Percentiles rank a stretch among this genome's conserved stretches.
Evolutionary conservation across 2,113 vertebrate species (phyloP).

Genomic region (Oxyura jamaicensis): DNA sequence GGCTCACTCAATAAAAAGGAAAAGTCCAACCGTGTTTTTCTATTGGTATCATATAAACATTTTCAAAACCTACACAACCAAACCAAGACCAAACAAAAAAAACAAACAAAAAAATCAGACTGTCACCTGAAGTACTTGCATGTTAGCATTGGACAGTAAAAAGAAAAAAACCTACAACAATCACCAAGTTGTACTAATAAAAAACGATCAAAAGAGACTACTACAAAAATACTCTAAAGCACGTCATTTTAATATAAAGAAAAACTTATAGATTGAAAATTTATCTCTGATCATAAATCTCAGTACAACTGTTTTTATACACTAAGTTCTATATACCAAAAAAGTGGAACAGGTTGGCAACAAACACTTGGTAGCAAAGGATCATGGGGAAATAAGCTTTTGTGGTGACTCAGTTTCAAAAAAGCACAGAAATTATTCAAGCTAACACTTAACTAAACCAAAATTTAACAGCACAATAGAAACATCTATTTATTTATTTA

Average conservation of each 20-base stretch:
- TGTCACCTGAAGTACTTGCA: too few species aligned
- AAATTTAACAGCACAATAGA: neutral
- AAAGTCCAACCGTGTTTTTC: neutral
- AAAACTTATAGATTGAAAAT: neutral
- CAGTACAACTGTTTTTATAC: neutral
- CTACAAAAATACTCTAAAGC: neutral
- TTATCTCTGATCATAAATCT: neutral
- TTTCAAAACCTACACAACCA: neutral
- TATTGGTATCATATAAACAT: neutral
- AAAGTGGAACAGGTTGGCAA: neutral
- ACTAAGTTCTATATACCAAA: accelerated
- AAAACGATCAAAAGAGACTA: neutral
- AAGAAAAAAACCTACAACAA: neutral
- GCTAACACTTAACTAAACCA: neutral
- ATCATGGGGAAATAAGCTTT: neutral
- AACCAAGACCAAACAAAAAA: neutral
- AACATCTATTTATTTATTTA: neutral
- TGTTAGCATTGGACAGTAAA: neutral
- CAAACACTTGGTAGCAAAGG: neutral
- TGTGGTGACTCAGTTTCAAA: neutral
- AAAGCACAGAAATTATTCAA: neutral
- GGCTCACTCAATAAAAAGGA: neutral
- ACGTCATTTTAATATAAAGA: neutral
- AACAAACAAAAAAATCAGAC: neutral
- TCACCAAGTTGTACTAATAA: neutral